A percentile compares a stretch with the other conserved stretches of the same genome.
These are phyloP conservation scores for Lepidurus couesii DNA, from an alignment of 1,140 invertebrate genomes.

Conservation along the genomic window DNA sequence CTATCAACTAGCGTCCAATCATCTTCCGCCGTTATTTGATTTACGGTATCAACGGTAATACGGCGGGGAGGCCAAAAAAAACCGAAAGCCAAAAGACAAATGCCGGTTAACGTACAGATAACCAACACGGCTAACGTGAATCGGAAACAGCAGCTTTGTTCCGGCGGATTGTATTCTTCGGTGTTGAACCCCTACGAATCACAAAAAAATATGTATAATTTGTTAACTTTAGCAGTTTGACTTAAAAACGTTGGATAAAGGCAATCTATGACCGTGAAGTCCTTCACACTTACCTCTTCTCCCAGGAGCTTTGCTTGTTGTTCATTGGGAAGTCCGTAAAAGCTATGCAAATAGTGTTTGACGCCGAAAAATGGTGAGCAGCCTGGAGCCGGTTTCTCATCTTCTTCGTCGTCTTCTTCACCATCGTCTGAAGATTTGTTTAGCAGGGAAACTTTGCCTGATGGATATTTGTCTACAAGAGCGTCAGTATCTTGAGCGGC, in stretches of 20 bases:
- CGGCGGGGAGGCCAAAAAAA: background rate
- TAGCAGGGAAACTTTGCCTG: background rate
- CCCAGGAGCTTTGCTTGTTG: conserved; percentile 5
- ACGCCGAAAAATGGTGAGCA: conserved; percentile 28
- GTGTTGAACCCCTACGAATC: background rate
- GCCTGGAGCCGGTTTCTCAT: background rate
- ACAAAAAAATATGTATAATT: background rate
- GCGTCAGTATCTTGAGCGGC: background rate
- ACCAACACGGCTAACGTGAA: background rate
- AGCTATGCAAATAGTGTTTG: conserved; percentile 31
- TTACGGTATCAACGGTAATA: background rate
- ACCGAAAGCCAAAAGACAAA: background rate
- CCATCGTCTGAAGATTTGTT: conserved; percentile 1
- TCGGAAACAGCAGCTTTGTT: background rate
- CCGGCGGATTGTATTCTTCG: background rate
- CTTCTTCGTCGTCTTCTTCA: background rate
- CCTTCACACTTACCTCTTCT: background rate
- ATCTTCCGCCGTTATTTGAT: background rate
- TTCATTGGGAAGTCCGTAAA: conserved; percentile 28
- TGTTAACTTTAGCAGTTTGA: too few relatives aligned
- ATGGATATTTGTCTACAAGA: background rate
- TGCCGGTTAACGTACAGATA: conserved; percentile 11
- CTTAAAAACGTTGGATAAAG: too few relatives aligned
- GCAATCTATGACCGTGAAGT: too few relatives aligned
- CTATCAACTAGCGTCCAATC: conserved; percentile 17